Percentiles rank a stretch among this genome's conserved stretches.
Evolutionary conservation across 2,113 vertebrate species (phyloP).

Genomic region (Cinclus mexicanus): DNA sequence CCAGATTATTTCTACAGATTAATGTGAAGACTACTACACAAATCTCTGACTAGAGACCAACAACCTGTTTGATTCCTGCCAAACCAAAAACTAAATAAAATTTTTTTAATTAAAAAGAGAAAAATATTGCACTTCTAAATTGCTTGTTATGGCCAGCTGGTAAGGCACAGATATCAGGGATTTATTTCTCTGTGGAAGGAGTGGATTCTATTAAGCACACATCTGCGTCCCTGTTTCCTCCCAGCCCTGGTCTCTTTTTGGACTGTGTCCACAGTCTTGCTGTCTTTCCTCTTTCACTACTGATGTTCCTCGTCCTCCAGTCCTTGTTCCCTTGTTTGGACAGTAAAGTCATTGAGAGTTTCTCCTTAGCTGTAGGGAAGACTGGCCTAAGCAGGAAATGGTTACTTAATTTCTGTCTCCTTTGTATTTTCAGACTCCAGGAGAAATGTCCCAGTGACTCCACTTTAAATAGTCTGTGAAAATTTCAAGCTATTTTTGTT

Average conservation of each 20-base stretch:
- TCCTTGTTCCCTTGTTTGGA: neutral
- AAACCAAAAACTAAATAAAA: neutral
- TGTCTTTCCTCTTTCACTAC: neutral
- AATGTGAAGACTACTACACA: neutral
- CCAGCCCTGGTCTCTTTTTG: neutral
- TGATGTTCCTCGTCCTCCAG: neutral
- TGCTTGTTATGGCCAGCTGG: neutral
- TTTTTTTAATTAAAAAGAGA: neutral
- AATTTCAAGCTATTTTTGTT: neutral
- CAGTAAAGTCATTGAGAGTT: neutral
- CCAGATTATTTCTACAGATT: neutral
- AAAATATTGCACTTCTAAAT: neutral
- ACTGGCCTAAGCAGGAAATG: neutral
- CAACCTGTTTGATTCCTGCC: neutral
- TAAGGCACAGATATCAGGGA: neutral
- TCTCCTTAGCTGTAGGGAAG: neutral
- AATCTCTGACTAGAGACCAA: neutral
- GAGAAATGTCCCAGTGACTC: neutral
- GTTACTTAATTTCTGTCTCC: neutral
- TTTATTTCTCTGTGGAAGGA: neutral
- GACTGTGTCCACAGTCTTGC: neutral
- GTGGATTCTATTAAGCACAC: neutral
- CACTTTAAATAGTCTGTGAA: neutral
- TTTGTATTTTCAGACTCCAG: neutral
- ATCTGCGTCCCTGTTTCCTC: neutral